Base-by-base conservation (phyloP, 2,113 vertebrate species). In the Trogon melanurus region DNA sequence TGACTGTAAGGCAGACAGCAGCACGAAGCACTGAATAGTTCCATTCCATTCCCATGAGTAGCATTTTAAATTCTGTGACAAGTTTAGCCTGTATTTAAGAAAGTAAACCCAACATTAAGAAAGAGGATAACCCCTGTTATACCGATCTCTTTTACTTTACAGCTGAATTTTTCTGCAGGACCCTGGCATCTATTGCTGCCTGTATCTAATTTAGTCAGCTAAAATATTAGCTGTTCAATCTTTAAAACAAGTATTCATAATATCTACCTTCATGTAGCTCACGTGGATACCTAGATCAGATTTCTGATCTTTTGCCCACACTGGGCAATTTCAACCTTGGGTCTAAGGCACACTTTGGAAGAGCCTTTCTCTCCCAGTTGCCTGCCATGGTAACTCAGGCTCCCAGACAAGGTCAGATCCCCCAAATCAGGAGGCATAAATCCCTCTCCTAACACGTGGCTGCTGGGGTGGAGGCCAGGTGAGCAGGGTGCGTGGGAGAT, bases 351-450 rank as follows among this genome's bases (percentile, higher is more conserved):
- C 5, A 1, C 17, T 48, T 51, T 8, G 19, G 32, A 58, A 94
- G 10, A 79, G 4, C 19, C 34, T 71, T 54, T 57, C 13, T 65
- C 22, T 71, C 38, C 32, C 16, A 23, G 0, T 7, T 60, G 26
- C 38, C n/a, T 34, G 12, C 8, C 32, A 44, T 6, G 9, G 25
- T n/a, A 79, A 57, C 25, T 73, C 15, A 13, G 36, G 34, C 20
- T 89, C 23, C 58, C 75, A 69, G 48, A 47, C 3, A 13, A 53
- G 41, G 38, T 48, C 62, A 47, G 16, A 38, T 56, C 6, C 3
- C n/a, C 13, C 19, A 1, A 1, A 32, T 4, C 6, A 30, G 44
- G 69, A 64, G 38, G 13, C 0, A 1, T 1, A 48, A 65, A 23
- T 5, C 30, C 4, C 16, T 16, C 22, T 29, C 11, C 5, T 22